Conservation (phyloP, 2,797 vertebrate genomes). For the Parauchenoglanis ngamensis region DNA sequence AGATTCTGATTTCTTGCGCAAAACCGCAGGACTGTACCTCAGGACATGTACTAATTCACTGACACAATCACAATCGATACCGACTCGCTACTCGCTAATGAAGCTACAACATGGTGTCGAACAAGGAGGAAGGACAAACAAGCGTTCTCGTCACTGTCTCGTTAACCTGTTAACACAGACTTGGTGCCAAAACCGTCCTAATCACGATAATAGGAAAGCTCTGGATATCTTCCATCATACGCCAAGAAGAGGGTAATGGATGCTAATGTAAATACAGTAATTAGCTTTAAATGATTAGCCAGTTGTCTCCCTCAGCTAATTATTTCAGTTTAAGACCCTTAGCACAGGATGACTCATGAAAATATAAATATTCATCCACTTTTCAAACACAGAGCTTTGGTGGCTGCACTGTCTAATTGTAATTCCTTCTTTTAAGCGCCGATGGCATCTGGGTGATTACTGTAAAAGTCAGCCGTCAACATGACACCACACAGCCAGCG, state of each 20-base stretch:
- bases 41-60: background rate
- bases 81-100: background rate
- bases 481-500: slow-evolving; percentile 67
- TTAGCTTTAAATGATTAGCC: slow-evolving; percentile 38
- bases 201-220: background rate
- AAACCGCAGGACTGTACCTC: background rate
- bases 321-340: slow-evolving; percentile 50
- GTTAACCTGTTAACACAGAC: background rate
- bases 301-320: slow-evolving; percentile 52
- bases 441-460: slow-evolving; percentile 67
- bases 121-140: background rate
- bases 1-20: background rate
- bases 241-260: background rate
- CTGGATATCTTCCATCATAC: slow-evolving; percentile 12
- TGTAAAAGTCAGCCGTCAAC: slow-evolving; percentile 70
- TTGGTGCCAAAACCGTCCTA: too few relatives aligned
- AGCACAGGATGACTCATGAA: slow-evolving; percentile 5
- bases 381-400: slow-evolving; percentile 31
- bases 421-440: slow-evolving; percentile 65
- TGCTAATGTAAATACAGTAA: slow-evolving; percentile 32
- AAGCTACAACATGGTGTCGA: background rate
- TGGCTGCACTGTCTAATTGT: slow-evolving; percentile 52
- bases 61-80: background rate
- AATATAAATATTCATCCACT: slow-evolving; percentile 55
- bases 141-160: background rate